Evolutionary conservation across 35 echinoderm and acorn worm species (phyloP).

Genomic region (Acanthaster planci): DNA sequence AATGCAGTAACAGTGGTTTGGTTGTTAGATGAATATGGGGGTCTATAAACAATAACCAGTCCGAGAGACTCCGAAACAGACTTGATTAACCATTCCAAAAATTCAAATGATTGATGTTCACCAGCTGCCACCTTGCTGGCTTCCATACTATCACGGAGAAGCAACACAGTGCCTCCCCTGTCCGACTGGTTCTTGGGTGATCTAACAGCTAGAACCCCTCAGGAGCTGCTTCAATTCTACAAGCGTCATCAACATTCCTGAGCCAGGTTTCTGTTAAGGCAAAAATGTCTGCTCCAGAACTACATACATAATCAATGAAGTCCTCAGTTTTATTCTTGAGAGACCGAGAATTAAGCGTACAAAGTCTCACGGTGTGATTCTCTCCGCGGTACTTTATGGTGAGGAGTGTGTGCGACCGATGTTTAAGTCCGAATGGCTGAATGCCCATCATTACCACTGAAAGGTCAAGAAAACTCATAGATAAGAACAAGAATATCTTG

Average conservation of each 20-base stretch:
- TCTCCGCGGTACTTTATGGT: too few species aligned
- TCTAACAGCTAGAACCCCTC: not conserved
- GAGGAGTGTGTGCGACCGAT: too few species aligned
- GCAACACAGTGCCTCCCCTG: slow-evolving; percentile 1
- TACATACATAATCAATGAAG: not conserved
- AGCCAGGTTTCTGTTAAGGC: slow-evolving; percentile 29
- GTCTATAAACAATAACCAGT: not conserved
- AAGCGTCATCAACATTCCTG: not conserved
- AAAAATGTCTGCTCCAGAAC: not conserved
- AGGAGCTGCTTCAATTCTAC: not conserved
- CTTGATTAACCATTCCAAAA: not conserved
- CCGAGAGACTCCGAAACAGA: not conserved
- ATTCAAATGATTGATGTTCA: slow-evolving; percentile 20
- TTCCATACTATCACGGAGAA: slow-evolving; percentile 8
- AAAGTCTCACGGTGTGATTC: too few species aligned
- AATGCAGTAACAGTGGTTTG: too few species aligned
- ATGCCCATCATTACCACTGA: too few species aligned
- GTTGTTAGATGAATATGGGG: too few species aligned
- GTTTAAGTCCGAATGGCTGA: too few species aligned
- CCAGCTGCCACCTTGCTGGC: too few species aligned
- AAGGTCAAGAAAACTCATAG: too few species aligned
- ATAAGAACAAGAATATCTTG: too few species aligned
- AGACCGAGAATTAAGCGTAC: not conserved
- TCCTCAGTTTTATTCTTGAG: not conserved
- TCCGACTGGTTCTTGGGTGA: not conserved